A percentile compares a stretch with the other conserved stretches of the same genome.
Evolutionary conservation across 2,113 vertebrate species (phyloP).

Genomic region (Serilophus lunatus): DNA sequence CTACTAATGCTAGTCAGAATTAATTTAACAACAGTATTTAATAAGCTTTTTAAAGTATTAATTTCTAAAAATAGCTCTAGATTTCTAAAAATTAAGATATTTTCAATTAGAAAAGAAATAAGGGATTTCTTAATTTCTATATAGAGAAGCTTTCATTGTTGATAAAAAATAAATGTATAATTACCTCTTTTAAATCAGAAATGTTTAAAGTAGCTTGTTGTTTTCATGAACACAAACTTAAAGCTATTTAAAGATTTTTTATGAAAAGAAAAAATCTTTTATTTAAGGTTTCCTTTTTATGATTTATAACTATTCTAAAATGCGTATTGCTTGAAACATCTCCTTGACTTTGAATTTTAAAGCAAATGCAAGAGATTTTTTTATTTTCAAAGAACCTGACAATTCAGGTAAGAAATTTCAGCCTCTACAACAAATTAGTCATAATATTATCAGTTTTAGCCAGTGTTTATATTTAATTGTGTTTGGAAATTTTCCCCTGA

Average conservation of each 20-base stretch:
- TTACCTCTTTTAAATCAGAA: neutral
- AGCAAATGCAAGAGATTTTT: neutral
- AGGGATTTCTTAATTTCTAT: neutral
- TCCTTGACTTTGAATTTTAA: neutral
- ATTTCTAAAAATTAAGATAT: neutral
- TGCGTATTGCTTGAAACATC: neutral
- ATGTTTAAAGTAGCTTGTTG: neutral
- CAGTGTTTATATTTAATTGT: neutral
- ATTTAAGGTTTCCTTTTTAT: neutral
- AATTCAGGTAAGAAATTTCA: neutral
- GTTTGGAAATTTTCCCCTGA: neutral
- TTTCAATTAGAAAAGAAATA: neutral
- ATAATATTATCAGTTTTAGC: neutral
- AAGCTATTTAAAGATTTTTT: neutral
- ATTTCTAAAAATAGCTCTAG: neutral
- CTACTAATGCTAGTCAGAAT: neutral
- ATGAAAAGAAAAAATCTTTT: neutral
- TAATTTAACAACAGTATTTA: neutral
- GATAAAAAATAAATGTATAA: neutral
- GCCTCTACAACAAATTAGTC: neutral
- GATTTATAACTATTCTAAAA: neutral
- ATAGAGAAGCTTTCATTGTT: fast-evolving
- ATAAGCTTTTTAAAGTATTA: neutral
- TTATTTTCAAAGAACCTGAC: neutral
- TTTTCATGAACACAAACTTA: neutral